Conservation (phyloP, 2,888 invertebrate species). For the Busseola fusca region DNA sequence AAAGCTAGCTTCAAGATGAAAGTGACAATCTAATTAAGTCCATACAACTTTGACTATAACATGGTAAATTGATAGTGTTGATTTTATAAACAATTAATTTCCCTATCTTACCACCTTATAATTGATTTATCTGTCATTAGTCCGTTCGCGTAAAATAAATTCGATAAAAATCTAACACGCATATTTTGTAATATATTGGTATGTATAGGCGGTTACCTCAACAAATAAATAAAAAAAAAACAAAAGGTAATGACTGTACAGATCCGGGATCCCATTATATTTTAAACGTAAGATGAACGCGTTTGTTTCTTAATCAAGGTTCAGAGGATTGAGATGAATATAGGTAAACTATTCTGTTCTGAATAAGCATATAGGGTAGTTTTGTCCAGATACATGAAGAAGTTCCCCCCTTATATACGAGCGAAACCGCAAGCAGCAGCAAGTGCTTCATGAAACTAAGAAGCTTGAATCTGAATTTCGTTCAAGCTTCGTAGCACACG, state of each 20-base stretch:
- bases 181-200: too few species aligned
- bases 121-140: too few species aligned
- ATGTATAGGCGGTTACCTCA: too few species aligned
- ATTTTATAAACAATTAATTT: too few species aligned
- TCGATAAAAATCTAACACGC: too few species aligned
- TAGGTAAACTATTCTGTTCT: not conserved
- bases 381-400: not conserved
- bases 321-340: not conserved
- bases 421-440: not conserved
- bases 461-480: slow-evolving; percentile 17
- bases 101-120: not conserved
- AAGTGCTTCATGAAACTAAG: slow-evolving; percentile 29
- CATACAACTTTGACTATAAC: slow-evolving; percentile 22
- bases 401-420: not conserved
- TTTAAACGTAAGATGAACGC: not conserved
- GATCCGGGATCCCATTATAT: too few species aligned
- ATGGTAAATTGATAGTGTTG: not conserved
- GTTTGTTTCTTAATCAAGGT: not conserved
- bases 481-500: slow-evolving; percentile 21
- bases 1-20: slow-evolving; percentile 70
- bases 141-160: too few species aligned
- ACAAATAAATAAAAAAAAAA: too few species aligned
- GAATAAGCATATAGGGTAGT: not conserved
- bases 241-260: too few species aligned
- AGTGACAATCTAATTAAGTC: slow-evolving; percentile 52